These are phyloP conservation scores for Scrobipalpa costella DNA, from an alignment of 2,888 invertebrate species.

Conservation along the genomic window DNA sequence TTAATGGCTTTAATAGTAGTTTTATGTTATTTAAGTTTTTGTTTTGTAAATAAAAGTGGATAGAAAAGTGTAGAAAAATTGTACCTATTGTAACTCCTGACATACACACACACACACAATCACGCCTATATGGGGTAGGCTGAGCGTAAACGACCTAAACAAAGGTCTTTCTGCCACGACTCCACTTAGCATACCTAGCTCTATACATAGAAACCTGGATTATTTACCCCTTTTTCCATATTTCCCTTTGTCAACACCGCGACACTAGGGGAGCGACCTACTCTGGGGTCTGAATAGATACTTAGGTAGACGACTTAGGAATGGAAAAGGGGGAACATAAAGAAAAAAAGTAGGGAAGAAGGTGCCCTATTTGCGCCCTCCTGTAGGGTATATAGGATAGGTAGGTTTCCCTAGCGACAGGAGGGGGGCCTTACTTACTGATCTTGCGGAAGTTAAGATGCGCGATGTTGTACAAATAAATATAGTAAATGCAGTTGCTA, in stretches of 20 bases:
- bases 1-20: slow-evolving; percentile 1
- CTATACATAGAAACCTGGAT: not conserved
- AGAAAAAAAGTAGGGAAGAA: slow-evolving; percentile 19
- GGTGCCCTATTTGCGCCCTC: slow-evolving; percentile 15
- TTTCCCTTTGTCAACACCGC: not conserved
- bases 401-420: slow-evolving; percentile 4
- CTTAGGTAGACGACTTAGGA: slow-evolving; percentile 18
- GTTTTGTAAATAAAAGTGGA: not conserved
- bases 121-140: no score
- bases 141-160: no score
- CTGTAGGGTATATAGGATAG: not conserved
- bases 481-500: no score
- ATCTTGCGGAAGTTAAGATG: not conserved
- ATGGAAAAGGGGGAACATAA: slow-evolving; percentile 12
- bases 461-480: no score
- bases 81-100: no score
- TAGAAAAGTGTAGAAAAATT: no score
- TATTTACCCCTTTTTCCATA: not conserved
- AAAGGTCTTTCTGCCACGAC: no score
- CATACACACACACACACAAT: no score
- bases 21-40: no score
- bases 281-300: slow-evolving; percentile 8
- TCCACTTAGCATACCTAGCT: not conserved
- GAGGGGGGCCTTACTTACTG: slow-evolving; percentile 6
- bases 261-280: slow-evolving; percentile 11